phyloP scores from a whole-genome alignment of 2,888 invertebrate genomes.

The Heliconius aoede region DNA sequence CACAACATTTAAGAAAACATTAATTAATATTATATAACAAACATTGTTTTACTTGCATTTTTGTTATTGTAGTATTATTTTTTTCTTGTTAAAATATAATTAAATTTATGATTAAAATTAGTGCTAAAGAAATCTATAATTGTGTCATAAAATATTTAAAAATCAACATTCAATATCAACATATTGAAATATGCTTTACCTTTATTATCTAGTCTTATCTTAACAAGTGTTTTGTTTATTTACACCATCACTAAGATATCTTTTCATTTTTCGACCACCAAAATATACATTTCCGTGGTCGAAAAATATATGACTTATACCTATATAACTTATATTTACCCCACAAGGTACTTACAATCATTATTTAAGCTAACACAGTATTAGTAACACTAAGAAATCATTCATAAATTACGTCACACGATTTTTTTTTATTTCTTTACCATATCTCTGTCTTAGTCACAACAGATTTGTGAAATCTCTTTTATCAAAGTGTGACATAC shows the following conservation, averaged over 20 bases:
- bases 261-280: slow-evolving; percentile 4
- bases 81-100: not conserved
- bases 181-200: not conserved
- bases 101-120: not conserved
- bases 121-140: not conserved
- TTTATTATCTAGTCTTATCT: not conserved
- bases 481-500: too few species aligned
- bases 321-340: not conserved
- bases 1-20: not conserved
- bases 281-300: too few species aligned
- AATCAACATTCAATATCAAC: not conserved
- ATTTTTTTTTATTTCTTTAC: too few species aligned
- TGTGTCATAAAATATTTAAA: not conserved
- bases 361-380: not conserved
- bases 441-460: too few species aligned
- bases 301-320: too few species aligned
- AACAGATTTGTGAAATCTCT: not conserved
- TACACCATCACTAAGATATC: not conserved
- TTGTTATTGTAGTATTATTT: not conserved
- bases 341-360: not conserved
- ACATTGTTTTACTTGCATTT: not conserved
- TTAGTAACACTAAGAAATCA: not conserved
- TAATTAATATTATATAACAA: not conserved
- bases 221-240: slow-evolving; percentile 1
- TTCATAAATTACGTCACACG: too few species aligned